Percentiles rank a stretch among this genome's conserved stretches.
These are phyloP conservation scores for Acanthopagrus latus DNA, from an alignment of 2,797 vertebrate species.

Conservation along the genomic window DNA sequence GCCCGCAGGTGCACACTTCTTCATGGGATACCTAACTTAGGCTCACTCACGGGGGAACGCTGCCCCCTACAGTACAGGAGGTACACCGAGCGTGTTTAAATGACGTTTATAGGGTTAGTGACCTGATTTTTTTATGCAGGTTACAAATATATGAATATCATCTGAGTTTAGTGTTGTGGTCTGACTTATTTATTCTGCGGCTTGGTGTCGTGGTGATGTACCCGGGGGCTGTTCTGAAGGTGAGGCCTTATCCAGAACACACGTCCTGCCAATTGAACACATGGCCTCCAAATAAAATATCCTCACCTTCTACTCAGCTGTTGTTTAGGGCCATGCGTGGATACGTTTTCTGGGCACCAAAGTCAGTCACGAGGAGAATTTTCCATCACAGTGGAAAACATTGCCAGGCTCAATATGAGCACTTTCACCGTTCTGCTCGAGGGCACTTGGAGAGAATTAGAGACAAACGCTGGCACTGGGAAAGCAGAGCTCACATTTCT, in stretches of 20 bases:
- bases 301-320: neutral
- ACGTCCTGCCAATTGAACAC: slow-evolving; percentile 12
- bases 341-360: slow-evolving; percentile 17
- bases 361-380: slow-evolving; percentile 40
- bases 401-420: slow-evolving; percentile 62
- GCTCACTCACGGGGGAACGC: no score
- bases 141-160: neutral
- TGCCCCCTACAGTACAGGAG: no score
- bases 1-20: no score
- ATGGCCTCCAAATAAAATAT: slow-evolving; percentile 28
- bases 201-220: no score
- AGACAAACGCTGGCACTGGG: slow-evolving; percentile 64
- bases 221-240: neutral
- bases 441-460: slow-evolving; percentile 63
- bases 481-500: slow-evolving; percentile 56
- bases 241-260: neutral
- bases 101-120: no score
- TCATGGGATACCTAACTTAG: no score
- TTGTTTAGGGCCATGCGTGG: neutral
- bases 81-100: no score
- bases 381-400: slow-evolving; percentile 44
- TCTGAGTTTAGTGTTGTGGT: neutral
- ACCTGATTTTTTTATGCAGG: no score
- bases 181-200: neutral
- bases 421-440: slow-evolving; percentile 45